phyloP scores from a whole-genome alignment of 2,888 invertebrate species.

The Boloria selene region DNA sequence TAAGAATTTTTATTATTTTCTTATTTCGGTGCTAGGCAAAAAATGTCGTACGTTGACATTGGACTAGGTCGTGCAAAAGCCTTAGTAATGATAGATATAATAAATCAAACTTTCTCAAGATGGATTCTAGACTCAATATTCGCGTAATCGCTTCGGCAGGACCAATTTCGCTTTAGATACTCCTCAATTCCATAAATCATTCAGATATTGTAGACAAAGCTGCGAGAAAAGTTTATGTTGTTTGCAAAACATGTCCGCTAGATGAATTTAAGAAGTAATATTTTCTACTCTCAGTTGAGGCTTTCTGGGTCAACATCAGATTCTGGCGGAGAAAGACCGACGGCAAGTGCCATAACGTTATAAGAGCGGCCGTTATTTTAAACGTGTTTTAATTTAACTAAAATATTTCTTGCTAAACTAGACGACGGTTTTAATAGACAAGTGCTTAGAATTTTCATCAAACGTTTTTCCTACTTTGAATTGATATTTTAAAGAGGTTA shows the following conservation, averaged over 20 bases:
- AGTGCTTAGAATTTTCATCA: background rate
- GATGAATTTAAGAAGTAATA: conserved; percentile 23
- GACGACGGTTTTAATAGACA: conserved; percentile 1
- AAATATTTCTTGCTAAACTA: background rate
- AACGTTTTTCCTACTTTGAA: background rate
- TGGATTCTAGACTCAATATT: background rate
- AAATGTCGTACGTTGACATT: background rate
- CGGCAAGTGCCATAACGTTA: conserved; percentile 22
- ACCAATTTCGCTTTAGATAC: background rate
- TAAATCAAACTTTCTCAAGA: background rate
- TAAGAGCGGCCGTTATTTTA: conserved; percentile 19
- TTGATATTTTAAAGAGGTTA: background rate
- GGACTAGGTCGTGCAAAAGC: conserved; percentile 1
- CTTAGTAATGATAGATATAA: background rate
- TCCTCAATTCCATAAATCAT: background rate
- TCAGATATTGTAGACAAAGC: background rate
- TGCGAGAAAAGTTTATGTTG: background rate
- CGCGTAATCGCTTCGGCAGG: background rate
- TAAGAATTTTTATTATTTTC: too few species aligned
- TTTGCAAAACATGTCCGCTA: background rate
- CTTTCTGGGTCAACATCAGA: conserved; percentile 34
- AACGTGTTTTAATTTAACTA: conserved; percentile 16
- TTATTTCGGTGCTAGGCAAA: background rate
- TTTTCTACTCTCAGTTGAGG: conserved; percentile 21
- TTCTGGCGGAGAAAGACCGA: conserved; percentile 26